phyloP scores from a whole-genome alignment of 1,140 invertebrate genomes.

The Lasaia peninsularis region DNA sequence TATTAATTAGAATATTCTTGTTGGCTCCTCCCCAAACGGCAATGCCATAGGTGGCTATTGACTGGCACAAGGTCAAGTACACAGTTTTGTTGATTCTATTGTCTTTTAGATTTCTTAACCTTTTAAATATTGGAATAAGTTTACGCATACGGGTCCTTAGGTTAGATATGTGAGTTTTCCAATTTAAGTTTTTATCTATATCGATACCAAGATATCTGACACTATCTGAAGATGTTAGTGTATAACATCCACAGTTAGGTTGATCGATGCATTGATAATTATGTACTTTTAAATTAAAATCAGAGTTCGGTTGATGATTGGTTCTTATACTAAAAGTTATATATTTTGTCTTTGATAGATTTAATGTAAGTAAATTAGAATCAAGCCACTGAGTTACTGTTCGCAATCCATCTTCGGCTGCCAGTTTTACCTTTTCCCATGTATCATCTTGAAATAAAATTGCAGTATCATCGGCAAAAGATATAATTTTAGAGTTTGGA shows the following conservation, averaged over 20 bases:
- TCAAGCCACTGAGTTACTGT: conserved; percentile 7
- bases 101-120: conserved; percentile 15
- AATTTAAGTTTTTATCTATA: conserved; percentile 19
- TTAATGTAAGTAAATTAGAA: conserved; percentile 14
- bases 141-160: conserved; percentile 11
- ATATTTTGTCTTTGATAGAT: conserved; percentile 16
- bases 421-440: conserved; percentile 8
- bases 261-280: neutral
- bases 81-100: conserved; percentile 10
- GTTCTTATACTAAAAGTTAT: conserved; percentile 18
- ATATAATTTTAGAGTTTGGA: conserved; percentile 8
- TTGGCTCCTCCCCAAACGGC: conserved; percentile 10
- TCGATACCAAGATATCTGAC: conserved; percentile 17
- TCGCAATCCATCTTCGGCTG: conserved; percentile 5
- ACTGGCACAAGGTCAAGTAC: conserved; percentile 14
- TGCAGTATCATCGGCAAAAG: conserved; percentile 19
- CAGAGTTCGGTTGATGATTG: neutral
- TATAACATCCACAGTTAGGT: neutral
- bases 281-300: conserved; percentile 11
- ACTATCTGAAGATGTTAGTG: neutral
- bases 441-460: conserved; percentile 14
- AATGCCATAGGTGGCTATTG: conserved; percentile 14
- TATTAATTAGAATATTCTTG: conserved; percentile 6
- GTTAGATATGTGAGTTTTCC: conserved; percentile 14
- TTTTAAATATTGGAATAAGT: conserved; percentile 22